Conservation (phyloP, 2,113 vertebrate species). For the Ariopsis seemanni region DNA sequence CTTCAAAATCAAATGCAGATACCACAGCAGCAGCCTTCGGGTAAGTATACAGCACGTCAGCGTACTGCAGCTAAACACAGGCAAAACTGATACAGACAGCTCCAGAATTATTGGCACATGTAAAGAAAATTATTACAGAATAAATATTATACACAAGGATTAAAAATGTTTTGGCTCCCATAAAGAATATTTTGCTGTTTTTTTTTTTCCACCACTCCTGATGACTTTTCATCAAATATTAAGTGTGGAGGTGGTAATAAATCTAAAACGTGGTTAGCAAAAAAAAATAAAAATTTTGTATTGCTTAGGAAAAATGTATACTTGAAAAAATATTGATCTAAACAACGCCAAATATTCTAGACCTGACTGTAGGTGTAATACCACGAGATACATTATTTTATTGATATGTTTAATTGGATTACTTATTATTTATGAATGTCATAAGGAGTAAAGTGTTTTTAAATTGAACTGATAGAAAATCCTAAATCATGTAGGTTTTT, state of each 20-base stretch:
- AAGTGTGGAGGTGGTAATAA: not conserved
- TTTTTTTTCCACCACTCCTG: not conserved
- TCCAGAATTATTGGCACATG: not conserved
- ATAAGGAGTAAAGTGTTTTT: not conserved
- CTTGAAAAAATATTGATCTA: not conserved
- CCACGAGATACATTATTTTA: not conserved
- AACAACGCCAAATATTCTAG: not conserved
- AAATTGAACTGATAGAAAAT: too few species aligned
- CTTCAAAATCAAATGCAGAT: conserved; percentile 96
- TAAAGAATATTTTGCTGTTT: not conserved
- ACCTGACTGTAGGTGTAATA: not conserved
- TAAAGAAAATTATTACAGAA: not conserved
- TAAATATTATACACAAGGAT: not conserved
- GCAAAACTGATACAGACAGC: not conserved
- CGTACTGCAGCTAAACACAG: not conserved
- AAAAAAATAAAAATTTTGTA: too few species aligned
- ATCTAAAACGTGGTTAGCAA: not conserved
- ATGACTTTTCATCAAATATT: not conserved
- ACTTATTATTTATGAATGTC: not conserved
- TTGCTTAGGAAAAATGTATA: not conserved
- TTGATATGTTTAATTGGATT: not conserved
- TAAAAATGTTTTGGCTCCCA: not conserved
- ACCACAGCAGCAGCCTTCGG: conserved; percentile 92
- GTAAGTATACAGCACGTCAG: conserved; percentile 71
- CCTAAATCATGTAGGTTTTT: not conserved